phyloP scores from a whole-genome alignment of 2,797 vertebrate genomes.

The Cichlasoma orientale region DNA sequence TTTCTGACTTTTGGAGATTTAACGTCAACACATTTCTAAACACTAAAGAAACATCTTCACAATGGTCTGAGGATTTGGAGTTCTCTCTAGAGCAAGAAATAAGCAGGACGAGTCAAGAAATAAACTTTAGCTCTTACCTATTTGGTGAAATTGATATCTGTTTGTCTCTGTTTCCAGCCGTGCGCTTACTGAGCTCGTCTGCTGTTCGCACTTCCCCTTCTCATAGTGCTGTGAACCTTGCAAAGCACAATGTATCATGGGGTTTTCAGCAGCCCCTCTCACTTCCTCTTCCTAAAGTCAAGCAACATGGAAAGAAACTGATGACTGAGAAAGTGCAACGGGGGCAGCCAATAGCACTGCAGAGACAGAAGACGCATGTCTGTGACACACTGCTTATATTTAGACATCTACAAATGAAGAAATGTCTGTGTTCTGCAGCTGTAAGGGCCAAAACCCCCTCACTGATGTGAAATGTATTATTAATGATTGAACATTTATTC shows the following conservation, averaged over 20 bases:
- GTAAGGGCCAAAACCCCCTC: background rate
- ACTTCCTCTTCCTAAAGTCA: slow-evolving; percentile 62
- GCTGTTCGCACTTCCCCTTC: slow-evolving; percentile 52
- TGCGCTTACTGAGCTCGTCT: background rate
- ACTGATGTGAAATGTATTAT: background rate
- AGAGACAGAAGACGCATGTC: background rate
- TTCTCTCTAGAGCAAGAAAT: background rate
- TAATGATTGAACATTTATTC: background rate
- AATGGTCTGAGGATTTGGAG: background rate
- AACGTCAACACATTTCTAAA: background rate
- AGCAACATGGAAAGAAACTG: slow-evolving; percentile 36
- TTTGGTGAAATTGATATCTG: background rate
- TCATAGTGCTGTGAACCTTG: background rate
- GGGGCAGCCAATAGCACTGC: background rate
- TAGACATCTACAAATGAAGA: background rate
- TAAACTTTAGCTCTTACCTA: slow-evolving; percentile 38
- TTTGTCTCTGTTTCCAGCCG: background rate
- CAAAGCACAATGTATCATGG: background rate
- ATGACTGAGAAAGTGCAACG: slow-evolving; percentile 16
- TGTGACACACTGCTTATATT: background rate
- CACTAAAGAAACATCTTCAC: background rate
- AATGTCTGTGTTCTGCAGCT: background rate
- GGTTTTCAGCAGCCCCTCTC: slow-evolving; percentile 36
- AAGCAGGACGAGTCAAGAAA: background rate
- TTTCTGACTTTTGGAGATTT: background rate